Base-by-base conservation (phyloP, 1,140 invertebrate genomes). In the Neomicropteryx cornuta region DNA sequence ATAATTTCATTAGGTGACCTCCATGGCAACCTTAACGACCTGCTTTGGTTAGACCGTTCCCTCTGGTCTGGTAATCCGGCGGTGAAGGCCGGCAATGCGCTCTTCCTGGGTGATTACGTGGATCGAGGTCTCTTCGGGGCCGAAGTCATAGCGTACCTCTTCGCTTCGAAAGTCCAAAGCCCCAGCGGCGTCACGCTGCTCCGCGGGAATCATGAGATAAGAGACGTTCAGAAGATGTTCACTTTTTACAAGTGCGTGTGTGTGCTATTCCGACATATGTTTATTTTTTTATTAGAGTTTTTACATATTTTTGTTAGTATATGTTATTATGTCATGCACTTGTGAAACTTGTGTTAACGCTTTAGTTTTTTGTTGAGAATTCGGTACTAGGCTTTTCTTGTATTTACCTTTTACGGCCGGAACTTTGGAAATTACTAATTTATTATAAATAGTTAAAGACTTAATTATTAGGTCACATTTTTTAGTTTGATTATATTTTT, bases 61-160 rank as follows among this genome's bases (percentile, higher is more conserved):
- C 47, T 69, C 4, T 68, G 66, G 68, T 54, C 62, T n/a, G 39
- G 53, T 4, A 62, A 62, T 3, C 45, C 56, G 2, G 53, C 51
- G 1, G 42, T 59, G 17, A 32, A 49, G 3, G 52, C 57, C 1
- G 50, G 53, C 4, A 32, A 46, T 1, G 34, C 57, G 5, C 54
- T 81, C 3, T 80, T 80, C 52, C 67, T 81, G 6, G 79, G 79
- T 0, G 79, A 82, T 55, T 82, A 75, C 59, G 78, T 82, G 5
- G 79, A 82, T 53, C 58, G 79, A 41, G 79, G 79, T 6, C 54
- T 63, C 3, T 66, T 66, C 51, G 76, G 77, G 18, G 48, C 77
- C 14, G 79, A 81, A 58, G 69, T 77, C 4, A 57, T 81, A 23
- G 60, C 74, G 2, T 78, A 79, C 46, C 54, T 81, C 11, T 70